phyloP scores from a whole-genome alignment of 1,140 invertebrate species.

The Acyrthosiphon pisum region DNA sequence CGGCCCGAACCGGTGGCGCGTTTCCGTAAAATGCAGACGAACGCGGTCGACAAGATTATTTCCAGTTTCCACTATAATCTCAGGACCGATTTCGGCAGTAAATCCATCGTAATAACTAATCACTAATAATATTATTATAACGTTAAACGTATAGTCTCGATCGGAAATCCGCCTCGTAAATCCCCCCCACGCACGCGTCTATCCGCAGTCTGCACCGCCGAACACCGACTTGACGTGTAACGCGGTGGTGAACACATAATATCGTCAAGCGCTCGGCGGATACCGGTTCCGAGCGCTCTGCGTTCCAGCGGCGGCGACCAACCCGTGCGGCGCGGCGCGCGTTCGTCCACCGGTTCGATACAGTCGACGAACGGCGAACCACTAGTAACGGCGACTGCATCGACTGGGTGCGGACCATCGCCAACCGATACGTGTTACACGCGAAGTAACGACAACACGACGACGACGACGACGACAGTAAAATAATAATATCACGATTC shows the following conservation, averaged over 20 bases:
- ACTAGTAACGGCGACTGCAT: conserved; percentile 10
- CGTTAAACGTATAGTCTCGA: background rate
- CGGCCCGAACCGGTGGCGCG: background rate
- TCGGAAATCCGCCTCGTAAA: background rate
- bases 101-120: background rate
- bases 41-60: background rate
- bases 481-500: background rate
- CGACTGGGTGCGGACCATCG: conserved; percentile 41
- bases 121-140: background rate
- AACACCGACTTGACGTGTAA: background rate
- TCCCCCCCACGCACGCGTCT: background rate
- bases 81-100: background rate
- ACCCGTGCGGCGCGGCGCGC: conserved; percentile 8
- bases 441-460: background rate
- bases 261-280: background rate
- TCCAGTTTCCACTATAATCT: background rate
- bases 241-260: background rate
- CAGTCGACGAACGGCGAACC: background rate
- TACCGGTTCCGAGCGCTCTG: conserved; percentile 31
- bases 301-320: conserved; percentile 20
- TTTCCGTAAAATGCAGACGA: background rate
- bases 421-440: background rate
- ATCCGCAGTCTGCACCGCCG: background rate
- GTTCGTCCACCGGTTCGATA: background rate
- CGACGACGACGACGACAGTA: background rate